These are phyloP conservation scores for Brachionus paranguensis DNA, from an alignment of 1,140 invertebrate genomes.

Conservation along the genomic window DNA sequence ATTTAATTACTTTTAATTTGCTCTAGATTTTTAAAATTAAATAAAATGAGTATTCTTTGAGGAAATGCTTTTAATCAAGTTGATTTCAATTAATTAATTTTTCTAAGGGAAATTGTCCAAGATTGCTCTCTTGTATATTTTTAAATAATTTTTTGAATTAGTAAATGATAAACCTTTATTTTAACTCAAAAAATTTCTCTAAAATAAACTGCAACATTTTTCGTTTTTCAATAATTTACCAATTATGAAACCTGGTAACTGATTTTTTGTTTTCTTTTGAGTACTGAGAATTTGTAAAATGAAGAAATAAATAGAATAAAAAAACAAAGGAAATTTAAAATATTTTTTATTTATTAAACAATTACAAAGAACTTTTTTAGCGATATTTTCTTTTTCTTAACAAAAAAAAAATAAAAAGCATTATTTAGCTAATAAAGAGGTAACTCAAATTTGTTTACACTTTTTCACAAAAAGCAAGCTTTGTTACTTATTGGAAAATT, in stretches of 20 bases:
- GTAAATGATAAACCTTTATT: conserved; percentile 42
- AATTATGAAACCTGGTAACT: conserved; percentile 41
- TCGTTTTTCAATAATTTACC: neutral
- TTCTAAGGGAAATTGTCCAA: conserved; percentile 44
- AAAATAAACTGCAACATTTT: neutral
- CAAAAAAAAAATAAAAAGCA: neutral
- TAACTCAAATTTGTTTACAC: neutral
- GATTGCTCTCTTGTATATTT: conserved; percentile 42
- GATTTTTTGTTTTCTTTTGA: neutral
- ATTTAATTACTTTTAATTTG: conserved; percentile 46
- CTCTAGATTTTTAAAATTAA: conserved; percentile 45
- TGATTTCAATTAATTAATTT: no score
- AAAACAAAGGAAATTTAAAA: neutral
- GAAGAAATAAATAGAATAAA: neutral
- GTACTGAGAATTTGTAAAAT: neutral
- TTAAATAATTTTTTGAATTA: neutral
- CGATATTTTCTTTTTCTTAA: neutral
- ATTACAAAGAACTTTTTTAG: neutral
- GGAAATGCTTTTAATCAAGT: no score
- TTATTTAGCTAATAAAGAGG: neutral
- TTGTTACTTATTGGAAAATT: neutral
- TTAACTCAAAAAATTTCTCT: conserved; percentile 44
- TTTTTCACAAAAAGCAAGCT: neutral
- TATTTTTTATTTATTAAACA: neutral
- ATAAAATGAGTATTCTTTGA: no score